Conservation (phyloP, 1,140 invertebrate genomes). For the Diorhabda sublineata region DNA sequence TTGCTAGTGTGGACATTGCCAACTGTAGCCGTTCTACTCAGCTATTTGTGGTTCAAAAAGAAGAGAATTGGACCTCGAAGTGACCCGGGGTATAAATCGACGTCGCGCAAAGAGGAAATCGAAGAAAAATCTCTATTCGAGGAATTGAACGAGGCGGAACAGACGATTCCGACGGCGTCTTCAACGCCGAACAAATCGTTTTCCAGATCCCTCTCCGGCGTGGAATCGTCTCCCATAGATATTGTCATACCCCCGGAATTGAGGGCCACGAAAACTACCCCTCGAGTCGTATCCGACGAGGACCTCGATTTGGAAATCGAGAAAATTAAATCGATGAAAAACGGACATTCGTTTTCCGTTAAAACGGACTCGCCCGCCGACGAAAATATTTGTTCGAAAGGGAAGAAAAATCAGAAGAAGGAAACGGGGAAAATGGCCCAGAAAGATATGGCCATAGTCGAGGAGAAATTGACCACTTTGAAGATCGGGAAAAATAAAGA, state of each 20-base stretch:
- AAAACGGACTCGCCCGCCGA: not conserved
- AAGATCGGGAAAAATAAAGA: conserved; percentile 40
- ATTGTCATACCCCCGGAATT: conserved; percentile 54
- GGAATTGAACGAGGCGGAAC: conserved; percentile 4
- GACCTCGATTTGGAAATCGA: conserved; percentile 59
- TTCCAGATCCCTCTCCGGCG: conserved; percentile 44
- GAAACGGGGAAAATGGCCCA: conserved; percentile 16
- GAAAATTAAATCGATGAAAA: conserved; percentile 43
- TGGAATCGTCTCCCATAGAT: conserved; percentile 56
- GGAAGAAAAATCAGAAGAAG: conserved; percentile 14
- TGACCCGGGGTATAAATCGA: conserved; percentile 45
- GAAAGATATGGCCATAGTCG: conserved; percentile 22
- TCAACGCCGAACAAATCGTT: conserved; percentile 20
- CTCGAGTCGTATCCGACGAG: conserved; percentile 56
- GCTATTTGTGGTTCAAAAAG: conserved; percentile 62
- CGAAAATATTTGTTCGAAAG: not conserved
- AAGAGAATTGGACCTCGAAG: conserved; percentile 49
- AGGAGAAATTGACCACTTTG: conserved; percentile 46
- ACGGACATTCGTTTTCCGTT: conserved; percentile 4
- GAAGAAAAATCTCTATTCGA: conserved; percentile 4
- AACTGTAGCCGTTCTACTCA: conserved; percentile 57
- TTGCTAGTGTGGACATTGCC: conserved; percentile 58
- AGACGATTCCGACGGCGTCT: not conserved
- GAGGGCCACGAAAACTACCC: conserved; percentile 49
- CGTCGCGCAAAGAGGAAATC: conserved; percentile 41